phyloP scores from a whole-genome alignment of 2,113 vertebrate genomes.

The Epinephelus fuscoguttatus region DNA sequence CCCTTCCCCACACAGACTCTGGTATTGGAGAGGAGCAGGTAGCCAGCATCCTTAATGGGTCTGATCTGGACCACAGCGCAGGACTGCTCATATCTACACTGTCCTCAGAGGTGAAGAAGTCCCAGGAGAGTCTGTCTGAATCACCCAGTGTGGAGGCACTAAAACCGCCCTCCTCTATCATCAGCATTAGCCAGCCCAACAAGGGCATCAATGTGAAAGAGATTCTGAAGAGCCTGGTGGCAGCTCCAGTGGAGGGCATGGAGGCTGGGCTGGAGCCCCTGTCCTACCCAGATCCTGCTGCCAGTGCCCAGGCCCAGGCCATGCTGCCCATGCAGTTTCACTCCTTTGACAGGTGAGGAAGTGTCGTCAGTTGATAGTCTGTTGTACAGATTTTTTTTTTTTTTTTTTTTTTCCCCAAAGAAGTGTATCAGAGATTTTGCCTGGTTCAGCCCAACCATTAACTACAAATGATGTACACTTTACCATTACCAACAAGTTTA shows the following conservation, averaged over 20 bases:
- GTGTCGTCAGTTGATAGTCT: background rate
- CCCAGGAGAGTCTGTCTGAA: constrained; percentile 89
- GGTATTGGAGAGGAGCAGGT: constrained; percentile 92
- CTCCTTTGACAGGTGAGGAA: constrained; percentile 96
- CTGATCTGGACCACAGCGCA: constrained; percentile 84
- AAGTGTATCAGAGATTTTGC: background rate
- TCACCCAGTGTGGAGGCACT: constrained; percentile 83
- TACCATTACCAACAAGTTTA: background rate
- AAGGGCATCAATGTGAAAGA: constrained; percentile 97
- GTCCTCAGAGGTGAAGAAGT: constrained; percentile 91
- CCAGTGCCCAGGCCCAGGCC: constrained; percentile 90
- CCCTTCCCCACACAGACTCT: constrained; percentile 92
- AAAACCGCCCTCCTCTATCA: constrained; percentile 88
- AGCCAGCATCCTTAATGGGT: constrained; percentile 89
- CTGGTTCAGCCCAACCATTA: background rate
- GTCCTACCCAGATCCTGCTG: constrained; percentile 89
- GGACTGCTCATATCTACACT: constrained; percentile 89
- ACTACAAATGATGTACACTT: background rate
- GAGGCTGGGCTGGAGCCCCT: constrained; percentile 91
- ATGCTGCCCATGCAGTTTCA: constrained; percentile 97
- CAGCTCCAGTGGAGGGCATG: constrained; percentile 89
- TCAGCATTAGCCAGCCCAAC: constrained; percentile 90
- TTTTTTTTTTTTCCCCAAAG: background rate
- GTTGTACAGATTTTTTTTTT: background rate
- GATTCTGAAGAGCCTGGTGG: constrained; percentile 95